phyloP scores from a whole-genome alignment of 2,113 vertebrate species.

The Phoenicopterus ruber region DNA sequence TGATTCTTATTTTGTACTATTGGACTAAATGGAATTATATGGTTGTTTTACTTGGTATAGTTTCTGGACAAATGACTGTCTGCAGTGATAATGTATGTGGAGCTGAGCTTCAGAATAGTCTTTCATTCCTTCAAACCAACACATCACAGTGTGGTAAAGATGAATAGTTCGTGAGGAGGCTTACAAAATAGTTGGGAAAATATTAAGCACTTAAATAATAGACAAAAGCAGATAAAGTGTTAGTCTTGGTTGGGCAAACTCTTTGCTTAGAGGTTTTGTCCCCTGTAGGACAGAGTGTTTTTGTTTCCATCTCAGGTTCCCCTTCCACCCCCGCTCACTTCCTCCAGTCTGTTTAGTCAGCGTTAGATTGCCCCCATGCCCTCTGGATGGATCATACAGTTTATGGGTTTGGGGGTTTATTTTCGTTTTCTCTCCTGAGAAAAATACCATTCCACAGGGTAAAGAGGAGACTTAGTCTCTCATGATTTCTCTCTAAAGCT shows the following conservation, averaged over 20 bases:
- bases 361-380: background rate
- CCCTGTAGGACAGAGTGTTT: background rate
- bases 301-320: conserved; percentile 40
- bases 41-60: background rate
- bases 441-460: conserved; percentile 4
- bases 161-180: background rate
- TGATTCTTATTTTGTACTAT: background rate
- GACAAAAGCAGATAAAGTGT: background rate
- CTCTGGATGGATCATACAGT: background rate
- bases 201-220: background rate
- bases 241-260: background rate
- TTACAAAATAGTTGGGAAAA: background rate
- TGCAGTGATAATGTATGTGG: background rate
- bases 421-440: conserved; percentile 33
- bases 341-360: background rate
- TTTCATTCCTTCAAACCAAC: background rate
- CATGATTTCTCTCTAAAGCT: conserved; percentile 29
- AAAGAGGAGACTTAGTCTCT: background rate
- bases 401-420: conserved; percentile 15
- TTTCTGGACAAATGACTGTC: background rate
- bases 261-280: background rate
- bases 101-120: background rate
- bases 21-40: background rate
- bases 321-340: background rate
- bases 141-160: background rate